Conservation (phyloP, 1,140 invertebrate species). For the Venturia canescens region DNA sequence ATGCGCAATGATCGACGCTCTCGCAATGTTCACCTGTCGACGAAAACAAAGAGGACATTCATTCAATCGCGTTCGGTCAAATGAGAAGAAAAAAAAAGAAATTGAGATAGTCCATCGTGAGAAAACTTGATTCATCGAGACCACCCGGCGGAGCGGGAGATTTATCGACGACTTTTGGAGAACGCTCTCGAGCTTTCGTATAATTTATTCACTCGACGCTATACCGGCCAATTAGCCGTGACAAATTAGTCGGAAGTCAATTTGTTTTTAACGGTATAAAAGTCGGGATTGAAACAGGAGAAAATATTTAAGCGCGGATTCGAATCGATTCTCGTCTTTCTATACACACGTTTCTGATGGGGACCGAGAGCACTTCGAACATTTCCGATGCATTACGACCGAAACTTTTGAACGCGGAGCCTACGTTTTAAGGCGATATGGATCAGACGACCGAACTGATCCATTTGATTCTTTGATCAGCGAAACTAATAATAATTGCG, state of each 20-base stretch:
- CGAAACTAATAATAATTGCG: no score
- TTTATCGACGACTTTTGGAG: neutral
- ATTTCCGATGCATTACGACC: no score
- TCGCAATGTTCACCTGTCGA: conserved; percentile 89
- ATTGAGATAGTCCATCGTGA: neutral
- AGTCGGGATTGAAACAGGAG: neutral
- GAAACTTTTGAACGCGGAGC: no score
- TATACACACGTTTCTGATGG: no score
- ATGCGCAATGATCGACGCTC: conserved; percentile 91
- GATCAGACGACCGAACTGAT: no score
- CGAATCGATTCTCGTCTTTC: no score
- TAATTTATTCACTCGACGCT: neutral
- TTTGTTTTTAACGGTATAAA: neutral
- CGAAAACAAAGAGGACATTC: conserved; percentile 17
- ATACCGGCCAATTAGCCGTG: neutral
- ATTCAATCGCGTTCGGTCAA: no score
- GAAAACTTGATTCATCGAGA: neutral
- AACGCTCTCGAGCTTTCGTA: neutral
- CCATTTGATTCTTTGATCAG: no score
- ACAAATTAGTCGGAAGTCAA: neutral
- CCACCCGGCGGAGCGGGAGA: neutral
- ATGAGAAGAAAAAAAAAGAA: neutral
- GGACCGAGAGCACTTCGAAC: no score
- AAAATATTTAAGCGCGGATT: no score
- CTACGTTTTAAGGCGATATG: no score